phyloP scores from a whole-genome alignment of 2,797 vertebrate species.

The Rhynchotus rufescens region DNA sequence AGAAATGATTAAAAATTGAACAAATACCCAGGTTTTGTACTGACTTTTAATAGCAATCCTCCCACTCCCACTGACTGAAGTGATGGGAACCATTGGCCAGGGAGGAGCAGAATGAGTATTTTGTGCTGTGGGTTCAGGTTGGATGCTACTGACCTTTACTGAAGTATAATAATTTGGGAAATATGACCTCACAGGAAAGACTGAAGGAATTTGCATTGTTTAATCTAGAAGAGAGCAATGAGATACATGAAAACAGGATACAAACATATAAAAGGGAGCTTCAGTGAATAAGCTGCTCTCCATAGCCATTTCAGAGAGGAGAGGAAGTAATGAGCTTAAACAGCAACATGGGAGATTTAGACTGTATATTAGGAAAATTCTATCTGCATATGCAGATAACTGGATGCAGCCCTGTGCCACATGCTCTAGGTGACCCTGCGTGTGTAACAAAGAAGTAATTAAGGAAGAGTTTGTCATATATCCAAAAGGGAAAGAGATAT shows the following conservation, averaged over 20 bases:
- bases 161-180: background rate
- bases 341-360: background rate
- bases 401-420: too few species aligned
- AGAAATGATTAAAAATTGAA: slow-evolving; percentile 1
- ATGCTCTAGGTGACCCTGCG: too few species aligned
- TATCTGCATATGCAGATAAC: too few species aligned
- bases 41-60: background rate
- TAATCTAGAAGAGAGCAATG: background rate
- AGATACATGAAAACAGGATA: background rate
- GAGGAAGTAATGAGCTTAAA: background rate
- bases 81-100: background rate
- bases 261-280: background rate
- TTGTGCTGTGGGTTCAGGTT: background rate
- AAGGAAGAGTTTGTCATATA: background rate
- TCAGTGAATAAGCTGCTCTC: background rate
- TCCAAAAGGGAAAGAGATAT: accelerated
- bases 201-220: background rate
- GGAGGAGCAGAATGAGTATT: background rate
- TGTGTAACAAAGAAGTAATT: background rate
- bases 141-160: background rate
- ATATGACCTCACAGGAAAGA: background rate
- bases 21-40: background rate
- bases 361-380: background rate
- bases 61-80: background rate
- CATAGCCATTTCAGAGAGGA: background rate